Conservation (phyloP, 92 coral and sea anemone species). For the Chrysogorgia sp. region DNA sequence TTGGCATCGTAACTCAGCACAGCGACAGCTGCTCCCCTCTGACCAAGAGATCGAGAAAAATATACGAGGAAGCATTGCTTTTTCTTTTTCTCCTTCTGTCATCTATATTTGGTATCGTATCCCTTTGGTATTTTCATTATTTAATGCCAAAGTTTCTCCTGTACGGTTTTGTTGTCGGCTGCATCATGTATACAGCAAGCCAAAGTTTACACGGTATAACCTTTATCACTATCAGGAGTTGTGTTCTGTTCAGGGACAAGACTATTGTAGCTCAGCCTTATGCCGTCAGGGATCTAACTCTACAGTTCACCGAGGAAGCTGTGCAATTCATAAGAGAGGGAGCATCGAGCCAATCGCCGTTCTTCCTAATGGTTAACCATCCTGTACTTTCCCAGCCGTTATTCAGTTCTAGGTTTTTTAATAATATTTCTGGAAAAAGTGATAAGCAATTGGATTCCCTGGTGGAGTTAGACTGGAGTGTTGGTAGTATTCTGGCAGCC, state of each 20-base stretch:
- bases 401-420: slow-evolving; percentile 66
- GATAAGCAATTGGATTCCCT: slow-evolving; percentile 62
- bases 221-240: slow-evolving; percentile 69
- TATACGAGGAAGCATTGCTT: slow-evolving; percentile 28
- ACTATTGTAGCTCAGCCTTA: slow-evolving; percentile 84
- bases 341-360: slow-evolving; percentile 60
- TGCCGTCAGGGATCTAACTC: slow-evolving; percentile 71
- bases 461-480: slow-evolving; percentile 87
- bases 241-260: slow-evolving; percentile 74
- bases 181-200: slow-evolving; percentile 24
- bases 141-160: slow-evolving; percentile 7
- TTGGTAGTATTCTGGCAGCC: slow-evolving; percentile 71
- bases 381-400: slow-evolving; percentile 70
- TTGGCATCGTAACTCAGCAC: slow-evolving; percentile 82
- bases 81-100: slow-evolving; percentile 44
- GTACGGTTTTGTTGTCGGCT: slow-evolving; percentile 29
- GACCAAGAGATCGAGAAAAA: background rate
- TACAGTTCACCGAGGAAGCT: slow-evolving; percentile 82
- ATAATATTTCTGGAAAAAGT: slow-evolving; percentile 42
- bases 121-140: slow-evolving; percentile 57
- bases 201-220: slow-evolving; percentile 45
- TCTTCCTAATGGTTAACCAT: slow-evolving; percentile 76
- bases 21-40: slow-evolving; percentile 57
- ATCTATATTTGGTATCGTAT: slow-evolving; percentile 12
- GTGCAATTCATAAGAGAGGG: slow-evolving; percentile 59